These are phyloP conservation scores for Cirrhinus mrigala DNA, from an alignment of 2,797 vertebrate genomes.

Conservation along the genomic window DNA sequence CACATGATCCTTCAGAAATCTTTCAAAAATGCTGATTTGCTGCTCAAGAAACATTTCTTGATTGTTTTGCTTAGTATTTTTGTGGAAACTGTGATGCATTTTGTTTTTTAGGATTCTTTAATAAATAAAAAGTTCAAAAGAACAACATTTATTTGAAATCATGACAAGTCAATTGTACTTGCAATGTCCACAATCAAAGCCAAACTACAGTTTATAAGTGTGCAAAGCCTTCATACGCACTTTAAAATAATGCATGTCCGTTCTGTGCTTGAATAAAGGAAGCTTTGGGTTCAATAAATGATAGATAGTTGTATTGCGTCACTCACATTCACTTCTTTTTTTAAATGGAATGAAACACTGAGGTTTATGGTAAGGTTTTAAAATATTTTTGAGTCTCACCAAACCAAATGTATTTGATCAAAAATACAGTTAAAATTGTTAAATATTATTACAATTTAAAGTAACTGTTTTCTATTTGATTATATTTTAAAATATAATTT, in stretches of 20 bases:
- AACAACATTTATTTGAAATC: not conserved
- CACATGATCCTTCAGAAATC: not conserved
- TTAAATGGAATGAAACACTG: too few relatives aligned
- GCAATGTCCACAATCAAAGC: not conserved
- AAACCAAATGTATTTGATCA: too few relatives aligned
- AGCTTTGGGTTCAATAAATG: too few relatives aligned
- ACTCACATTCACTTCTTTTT: too few relatives aligned
- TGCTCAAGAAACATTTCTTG: not conserved
- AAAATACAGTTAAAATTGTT: too few relatives aligned
- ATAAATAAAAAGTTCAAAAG: not conserved
- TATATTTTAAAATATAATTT: not conserved
- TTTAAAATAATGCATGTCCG: not conserved
- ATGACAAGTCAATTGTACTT: not conserved
- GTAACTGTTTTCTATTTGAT: not conserved
- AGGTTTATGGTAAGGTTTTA: too few relatives aligned
- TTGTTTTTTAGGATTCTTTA: not conserved
- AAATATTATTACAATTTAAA: not conserved
- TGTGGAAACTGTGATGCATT: not conserved
- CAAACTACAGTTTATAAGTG: not conserved
- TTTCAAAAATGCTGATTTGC: not conserved
- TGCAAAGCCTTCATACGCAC: not conserved
- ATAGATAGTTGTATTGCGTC: too few relatives aligned
- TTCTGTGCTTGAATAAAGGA: not conserved
- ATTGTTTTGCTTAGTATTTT: not conserved
- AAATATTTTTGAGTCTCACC: too few relatives aligned